phyloP scores from a whole-genome alignment of 2,113 vertebrate genomes.

The Campylomormyrus tamandua region DNA sequence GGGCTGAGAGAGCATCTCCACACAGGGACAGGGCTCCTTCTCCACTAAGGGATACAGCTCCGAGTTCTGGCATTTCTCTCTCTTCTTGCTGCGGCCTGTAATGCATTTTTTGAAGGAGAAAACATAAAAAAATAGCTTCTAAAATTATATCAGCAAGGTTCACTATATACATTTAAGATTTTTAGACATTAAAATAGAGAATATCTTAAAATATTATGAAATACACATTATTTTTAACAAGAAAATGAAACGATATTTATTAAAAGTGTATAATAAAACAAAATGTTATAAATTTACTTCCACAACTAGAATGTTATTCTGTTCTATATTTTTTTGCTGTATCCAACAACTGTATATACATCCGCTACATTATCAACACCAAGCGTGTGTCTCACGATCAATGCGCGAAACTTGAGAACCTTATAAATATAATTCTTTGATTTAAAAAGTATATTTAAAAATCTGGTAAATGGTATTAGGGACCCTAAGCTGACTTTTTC shows the following conservation, averaged over 20 bases:
- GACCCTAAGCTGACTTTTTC: background rate
- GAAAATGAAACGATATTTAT: background rate
- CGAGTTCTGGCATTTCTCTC: slow-evolving; percentile 74
- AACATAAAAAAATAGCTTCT: background rate
- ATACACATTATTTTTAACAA: background rate
- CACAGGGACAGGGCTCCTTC: slow-evolving; percentile 73
- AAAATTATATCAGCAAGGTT: background rate
- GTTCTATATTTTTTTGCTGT: background rate
- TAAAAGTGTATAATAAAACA: background rate
- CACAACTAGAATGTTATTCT: background rate
- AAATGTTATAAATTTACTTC: background rate
- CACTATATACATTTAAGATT: background rate
- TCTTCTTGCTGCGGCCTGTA: slow-evolving; percentile 89
- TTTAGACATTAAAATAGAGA: background rate
- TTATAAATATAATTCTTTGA: background rate
- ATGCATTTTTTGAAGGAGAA: background rate
- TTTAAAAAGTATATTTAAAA: background rate
- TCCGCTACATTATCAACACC: background rate
- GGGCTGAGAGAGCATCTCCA: slow-evolving; percentile 66
- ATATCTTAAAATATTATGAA: background rate
- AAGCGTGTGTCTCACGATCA: no score
- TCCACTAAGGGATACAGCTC: slow-evolving; percentile 73
- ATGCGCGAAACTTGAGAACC: no score
- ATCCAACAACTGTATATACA: background rate
- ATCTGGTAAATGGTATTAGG: background rate